Evolutionary conservation across 2,797 vertebrate genomes (phyloP).

Genomic region (Synaphobranchus kaupii): DNA sequence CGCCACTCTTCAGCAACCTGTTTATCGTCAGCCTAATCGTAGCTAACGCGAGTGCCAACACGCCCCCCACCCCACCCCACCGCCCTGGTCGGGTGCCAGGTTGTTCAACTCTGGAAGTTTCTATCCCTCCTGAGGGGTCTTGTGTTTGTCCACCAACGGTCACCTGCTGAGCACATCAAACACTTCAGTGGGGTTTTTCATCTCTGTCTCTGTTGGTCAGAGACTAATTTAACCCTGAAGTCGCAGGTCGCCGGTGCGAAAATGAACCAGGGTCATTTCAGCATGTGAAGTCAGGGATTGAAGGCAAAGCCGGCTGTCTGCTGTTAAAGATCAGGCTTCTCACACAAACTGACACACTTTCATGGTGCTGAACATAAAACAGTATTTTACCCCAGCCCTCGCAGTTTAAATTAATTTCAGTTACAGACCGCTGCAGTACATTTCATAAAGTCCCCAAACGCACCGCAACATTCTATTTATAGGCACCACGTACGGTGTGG

Average conservation of each 20-base stretch:
- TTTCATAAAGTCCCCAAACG: not conserved
- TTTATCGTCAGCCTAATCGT: not conserved
- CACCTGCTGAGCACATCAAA: not conserved
- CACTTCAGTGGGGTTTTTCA: not conserved
- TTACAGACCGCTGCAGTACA: not conserved
- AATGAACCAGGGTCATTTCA: not conserved
- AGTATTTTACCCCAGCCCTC: not conserved
- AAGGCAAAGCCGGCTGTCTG: not conserved
- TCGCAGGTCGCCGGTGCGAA: not conserved
- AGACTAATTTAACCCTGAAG: not conserved
- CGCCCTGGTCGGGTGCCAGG: not conserved
- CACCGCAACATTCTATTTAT: not conserved
- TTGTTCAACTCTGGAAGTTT: conserved; percentile 9
- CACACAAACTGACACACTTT: not conserved
- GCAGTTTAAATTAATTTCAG: not conserved
- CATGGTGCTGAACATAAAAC: not conserved
- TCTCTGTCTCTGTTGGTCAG: not conserved
- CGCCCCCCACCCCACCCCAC: not conserved
- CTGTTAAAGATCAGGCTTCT: not conserved
- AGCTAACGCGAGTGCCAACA: not conserved
- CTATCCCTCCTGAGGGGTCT: not conserved
- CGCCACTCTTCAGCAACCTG: not conserved
- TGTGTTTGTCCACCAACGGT: not conserved
- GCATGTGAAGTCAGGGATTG: not conserved
- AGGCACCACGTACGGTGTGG: not conserved